phyloP scores from a whole-genome alignment of 2,113 vertebrate genomes.

The Haemorhous mexicanus region DNA sequence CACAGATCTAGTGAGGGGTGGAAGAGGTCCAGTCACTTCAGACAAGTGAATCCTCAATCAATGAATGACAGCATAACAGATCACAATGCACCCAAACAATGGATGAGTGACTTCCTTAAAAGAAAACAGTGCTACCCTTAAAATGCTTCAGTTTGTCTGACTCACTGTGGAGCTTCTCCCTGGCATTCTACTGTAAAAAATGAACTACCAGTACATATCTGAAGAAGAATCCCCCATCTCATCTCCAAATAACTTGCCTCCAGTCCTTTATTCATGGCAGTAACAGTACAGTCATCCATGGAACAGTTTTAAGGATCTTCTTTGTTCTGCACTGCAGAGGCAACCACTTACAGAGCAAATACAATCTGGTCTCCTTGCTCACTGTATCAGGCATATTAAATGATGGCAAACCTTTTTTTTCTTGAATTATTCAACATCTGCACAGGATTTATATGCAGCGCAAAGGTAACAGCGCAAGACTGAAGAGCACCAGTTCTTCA shows the following conservation, averaged over 20 bases:
- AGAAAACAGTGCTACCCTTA: not conserved
- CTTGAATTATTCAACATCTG: not conserved
- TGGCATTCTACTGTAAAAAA: not conserved
- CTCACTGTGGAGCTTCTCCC: not conserved
- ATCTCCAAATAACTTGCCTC: not conserved
- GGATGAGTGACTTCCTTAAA: not conserved
- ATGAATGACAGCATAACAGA: not conserved
- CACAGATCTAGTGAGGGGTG: not conserved
- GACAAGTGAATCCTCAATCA: not conserved
- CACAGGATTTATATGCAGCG: not conserved
- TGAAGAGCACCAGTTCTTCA: not conserved
- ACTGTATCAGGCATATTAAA: not conserved
- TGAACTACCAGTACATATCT: not conserved
- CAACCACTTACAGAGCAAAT: not conserved
- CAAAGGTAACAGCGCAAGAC: not conserved
- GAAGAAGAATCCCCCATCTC: not conserved
- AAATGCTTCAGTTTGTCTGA: not conserved
- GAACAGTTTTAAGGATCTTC: not conserved
- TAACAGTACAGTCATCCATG: not conserved
- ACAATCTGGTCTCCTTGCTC: not conserved
- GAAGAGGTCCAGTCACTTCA: not conserved
- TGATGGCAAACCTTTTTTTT: not conserved
- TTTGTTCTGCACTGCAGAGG: not conserved
- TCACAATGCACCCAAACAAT: not conserved
- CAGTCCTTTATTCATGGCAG: not conserved